Evolutionary conservation across 2,888 invertebrate genomes (phyloP).

Genomic region (Eurytoma adleriae): DNA sequence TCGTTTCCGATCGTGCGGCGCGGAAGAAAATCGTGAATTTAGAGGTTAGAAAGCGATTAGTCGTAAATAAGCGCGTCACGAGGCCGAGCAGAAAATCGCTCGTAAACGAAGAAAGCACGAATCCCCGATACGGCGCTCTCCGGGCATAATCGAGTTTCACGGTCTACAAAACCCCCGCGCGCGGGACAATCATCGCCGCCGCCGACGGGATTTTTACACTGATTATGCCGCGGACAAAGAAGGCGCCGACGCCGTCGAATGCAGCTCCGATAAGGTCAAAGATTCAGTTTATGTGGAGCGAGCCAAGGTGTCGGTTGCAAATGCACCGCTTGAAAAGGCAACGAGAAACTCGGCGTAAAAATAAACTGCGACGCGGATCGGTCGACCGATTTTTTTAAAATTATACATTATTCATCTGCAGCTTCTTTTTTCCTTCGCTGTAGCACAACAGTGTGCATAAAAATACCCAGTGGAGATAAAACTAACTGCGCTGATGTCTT

Average conservation of each 20-base stretch:
- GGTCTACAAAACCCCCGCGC: constrained; percentile 44
- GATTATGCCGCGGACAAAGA: constrained; percentile 35
- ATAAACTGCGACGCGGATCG: constrained; percentile 1
- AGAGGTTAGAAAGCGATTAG: constrained; percentile 51
- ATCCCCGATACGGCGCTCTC: constrained; percentile 32
- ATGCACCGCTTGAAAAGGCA: constrained; percentile 3
- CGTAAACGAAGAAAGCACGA: constrained; percentile 47
- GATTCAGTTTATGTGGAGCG: constrained; percentile 39
- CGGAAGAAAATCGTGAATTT: constrained; percentile 1
- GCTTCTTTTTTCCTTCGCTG: neutral
- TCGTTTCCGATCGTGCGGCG: neutral
- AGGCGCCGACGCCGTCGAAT: neutral
- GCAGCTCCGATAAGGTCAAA: constrained; percentile 36
- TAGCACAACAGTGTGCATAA: neutral
- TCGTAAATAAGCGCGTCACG: constrained; percentile 13
- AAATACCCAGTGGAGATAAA: too few relatives aligned
- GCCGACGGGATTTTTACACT: constrained; percentile 22
- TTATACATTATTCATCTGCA: too few relatives aligned
- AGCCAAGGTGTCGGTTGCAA: constrained; percentile 23
- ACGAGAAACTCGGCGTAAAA: constrained; percentile 8
- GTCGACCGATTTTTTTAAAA: too few relatives aligned
- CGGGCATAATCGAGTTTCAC: constrained; percentile 50
- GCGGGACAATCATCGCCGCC: neutral
- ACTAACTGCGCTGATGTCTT: too few relatives aligned
- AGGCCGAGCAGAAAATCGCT: constrained; percentile 33